phyloP scores from a whole-genome alignment of 1,140 invertebrate species.

The Drosophila ananassae region DNA sequence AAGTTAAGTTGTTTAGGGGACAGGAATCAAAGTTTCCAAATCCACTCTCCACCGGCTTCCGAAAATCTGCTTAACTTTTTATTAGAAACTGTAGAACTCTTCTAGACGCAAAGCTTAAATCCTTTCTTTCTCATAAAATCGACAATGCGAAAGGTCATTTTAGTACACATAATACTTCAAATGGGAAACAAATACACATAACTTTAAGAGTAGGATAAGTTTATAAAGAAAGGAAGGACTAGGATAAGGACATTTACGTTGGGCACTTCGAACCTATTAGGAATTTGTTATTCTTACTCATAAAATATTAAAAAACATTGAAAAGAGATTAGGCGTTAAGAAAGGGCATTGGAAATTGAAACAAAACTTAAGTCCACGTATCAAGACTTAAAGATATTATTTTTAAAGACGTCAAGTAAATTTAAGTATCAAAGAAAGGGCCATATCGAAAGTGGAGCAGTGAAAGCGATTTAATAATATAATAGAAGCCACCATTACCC shows the following conservation, averaged over 20 bases:
- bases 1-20: constrained; percentile 66
- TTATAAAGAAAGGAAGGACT: constrained; percentile 48
- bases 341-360: constrained; percentile 13
- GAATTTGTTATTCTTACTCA: constrained; percentile 19
- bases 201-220: too few species aligned
- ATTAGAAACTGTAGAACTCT: constrained; percentile 45
- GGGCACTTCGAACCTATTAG: constrained; percentile 60
- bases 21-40: constrained; percentile 30
- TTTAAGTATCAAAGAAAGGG: background rate
- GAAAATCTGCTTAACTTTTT: constrained; percentile 75
- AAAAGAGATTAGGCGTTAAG: constrained; percentile 69
- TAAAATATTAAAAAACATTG: constrained; percentile 46
- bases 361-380: too few species aligned
- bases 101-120: constrained; percentile 42
- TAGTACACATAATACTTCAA: constrained; percentile 1
- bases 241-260: constrained; percentile 48
- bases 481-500: constrained; percentile 28
- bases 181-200: too few species aligned
- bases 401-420: too few species aligned
- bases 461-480: constrained; percentile 2
- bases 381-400: too few species aligned
- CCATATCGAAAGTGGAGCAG: background rate
- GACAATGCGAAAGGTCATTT: background rate
- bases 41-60: constrained; percentile 9
- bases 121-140: constrained; percentile 24